Evolutionary conservation across 2,888 invertebrate genomes (phyloP), one percentile per base, ranked within the genome.

Genomic region (Anorthoa munda): DNA sequence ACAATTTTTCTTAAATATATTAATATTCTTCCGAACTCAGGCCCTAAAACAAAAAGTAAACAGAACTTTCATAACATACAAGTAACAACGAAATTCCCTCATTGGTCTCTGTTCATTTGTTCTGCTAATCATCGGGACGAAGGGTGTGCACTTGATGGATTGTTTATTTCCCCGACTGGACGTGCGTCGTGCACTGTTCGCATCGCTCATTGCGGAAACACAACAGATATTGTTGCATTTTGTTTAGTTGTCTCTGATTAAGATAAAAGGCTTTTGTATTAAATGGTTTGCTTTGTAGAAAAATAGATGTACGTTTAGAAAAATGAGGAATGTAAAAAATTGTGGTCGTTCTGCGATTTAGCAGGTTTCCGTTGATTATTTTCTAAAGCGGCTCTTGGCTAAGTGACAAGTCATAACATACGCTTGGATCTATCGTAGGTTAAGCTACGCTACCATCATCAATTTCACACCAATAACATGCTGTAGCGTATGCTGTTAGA

Each of bases 141-240:
- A 68, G 87, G 87, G 89, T 84, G 89, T 82, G 73, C 82, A 71
- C 83, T 86, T 93, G 93, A 93, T 93, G 90, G 92, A 94, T 94
- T 91, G 85, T 83, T 82, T 79, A 84, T 85, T 78, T 79, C 80
- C 79, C 74, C 79, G 83, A 75, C 77, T 71, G 74, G 89, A 89
- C 88, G 82, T 76, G 78, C 63, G 89, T 89, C 88, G 82, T 76
- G 78, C 63, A 51, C 75, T 71, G 87, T 72, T 77, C 68, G 68
- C 75, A 72, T 72, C 72, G 68, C 79, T 79, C 67, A 72, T 78
- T 73, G 77, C 67, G 63, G 75, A 79, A 80, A 82, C 64, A 83
- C 64, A 75, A 80, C 71, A 80, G 72, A 78, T 78, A 72, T 75
- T 82, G 79, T 86, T 75, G 81, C 61, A 61, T 64, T 81, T 72